Evolutionary conservation across 2,888 invertebrate genomes (phyloP), one percentile per base, ranked within the genome.

Genomic region (Noctua janthina): DNA sequence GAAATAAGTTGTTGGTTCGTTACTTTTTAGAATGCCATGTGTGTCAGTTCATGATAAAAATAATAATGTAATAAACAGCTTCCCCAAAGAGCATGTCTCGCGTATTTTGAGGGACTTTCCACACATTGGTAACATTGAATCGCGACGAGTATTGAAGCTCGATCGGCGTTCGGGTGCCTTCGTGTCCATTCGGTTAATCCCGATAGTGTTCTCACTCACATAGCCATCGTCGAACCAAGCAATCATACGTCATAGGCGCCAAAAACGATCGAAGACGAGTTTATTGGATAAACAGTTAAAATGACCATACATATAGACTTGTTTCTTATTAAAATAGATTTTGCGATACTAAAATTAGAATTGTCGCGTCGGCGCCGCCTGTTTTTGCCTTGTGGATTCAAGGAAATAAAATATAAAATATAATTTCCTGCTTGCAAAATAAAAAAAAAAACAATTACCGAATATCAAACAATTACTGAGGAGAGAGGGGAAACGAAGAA

Each of bases 231-330:
- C 23, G 54, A 66, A 66, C 20, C 54, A 83, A 81, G 81, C 81
- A 49, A 54, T 17, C 15, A 6, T 15, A 72, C 71, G 75, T 72
- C 83, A 75, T 68, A 75, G 67, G 86, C 82, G 83, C 83, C 83
- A 81, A 81, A 83, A 79, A 46, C 46, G 46, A 85, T 67, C 74
- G 70, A 81, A 74, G 66, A 56, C 29, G 3, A 56, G 39, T 70
- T 79, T 43, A 66, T 56, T 23, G 43, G 0, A 43, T 43, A 43
- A 43, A 43, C n/a, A 84, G 17, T 54, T 64, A 29, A n/a, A 20
- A 75, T 49, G 20, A 2, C 20, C n/a, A 17, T 23, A 15, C 0
- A 11, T 35, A 29, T 49, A 29, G 17, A 56, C 11, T 8, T 43
- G 10, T 43, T 43, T 43, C 43, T 1, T 43, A 39, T 5, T 13